Conservation (phyloP, 2,888 invertebrate species). For the Phlogophora meticulosa region DNA sequence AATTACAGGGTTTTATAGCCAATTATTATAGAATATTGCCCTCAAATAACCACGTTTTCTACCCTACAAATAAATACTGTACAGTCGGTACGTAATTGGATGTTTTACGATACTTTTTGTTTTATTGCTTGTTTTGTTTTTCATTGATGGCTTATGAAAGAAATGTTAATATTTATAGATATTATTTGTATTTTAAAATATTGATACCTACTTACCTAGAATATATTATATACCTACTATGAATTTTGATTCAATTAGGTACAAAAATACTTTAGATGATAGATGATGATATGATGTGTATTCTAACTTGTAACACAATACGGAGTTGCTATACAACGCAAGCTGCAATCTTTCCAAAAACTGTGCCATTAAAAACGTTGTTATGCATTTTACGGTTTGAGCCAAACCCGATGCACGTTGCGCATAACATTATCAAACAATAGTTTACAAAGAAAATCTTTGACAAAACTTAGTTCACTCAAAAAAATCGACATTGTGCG, state of each 20-base stretch:
- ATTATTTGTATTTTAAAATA: neutral
- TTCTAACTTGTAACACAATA: neutral
- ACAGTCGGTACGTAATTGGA: conserved; percentile 48
- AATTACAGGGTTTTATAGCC: conserved; percentile 78
- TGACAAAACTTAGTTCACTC: conserved; percentile 62
- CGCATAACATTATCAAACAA: conserved; percentile 72
- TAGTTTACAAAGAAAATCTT: conserved; percentile 71
- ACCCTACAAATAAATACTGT: conserved; percentile 58
- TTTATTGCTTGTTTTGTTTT: conserved; percentile 30
- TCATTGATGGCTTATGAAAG: conserved; percentile 10
- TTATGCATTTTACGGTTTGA: conserved; percentile 72
- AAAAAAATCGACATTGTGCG: conserved; percentile 75
- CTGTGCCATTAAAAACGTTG: conserved; percentile 50
- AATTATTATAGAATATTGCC: conserved; percentile 76
- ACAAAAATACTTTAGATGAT: too few species aligned
- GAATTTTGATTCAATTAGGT: too few species aligned
- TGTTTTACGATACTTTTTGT: conserved; percentile 56
- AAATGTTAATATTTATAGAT: conserved; percentile 5
- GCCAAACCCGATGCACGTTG: conserved; percentile 69
- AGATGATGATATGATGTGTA: neutral
- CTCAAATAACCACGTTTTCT: conserved; percentile 56
- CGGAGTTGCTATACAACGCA: neutral
- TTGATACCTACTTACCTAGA: too few species aligned
- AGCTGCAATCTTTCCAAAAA: conserved; percentile 32
- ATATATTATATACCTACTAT: too few species aligned